A percentile compares a stretch with the other conserved stretches of the same genome.
Evolutionary conservation across 2,888 invertebrate species (phyloP).

Genomic region (Nephrotoma guestfalica): DNA sequence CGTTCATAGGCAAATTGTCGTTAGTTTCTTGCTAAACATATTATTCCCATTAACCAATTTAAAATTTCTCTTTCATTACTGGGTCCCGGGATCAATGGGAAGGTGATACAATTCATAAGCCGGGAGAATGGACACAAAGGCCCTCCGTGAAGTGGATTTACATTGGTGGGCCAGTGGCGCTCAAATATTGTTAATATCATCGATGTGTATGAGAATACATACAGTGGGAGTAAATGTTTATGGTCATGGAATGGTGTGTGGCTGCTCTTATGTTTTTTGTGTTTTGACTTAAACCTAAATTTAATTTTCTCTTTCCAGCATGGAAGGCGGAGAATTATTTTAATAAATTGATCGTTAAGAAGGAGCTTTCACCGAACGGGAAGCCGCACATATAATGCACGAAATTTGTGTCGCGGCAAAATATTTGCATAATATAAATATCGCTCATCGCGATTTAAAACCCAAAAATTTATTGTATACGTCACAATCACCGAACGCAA

Average conservation of each 20-base stretch:
- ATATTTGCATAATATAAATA: slow-evolving; percentile 84
- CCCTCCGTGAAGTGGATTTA: slow-evolving; percentile 85
- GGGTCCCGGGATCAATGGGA: slow-evolving; percentile 95
- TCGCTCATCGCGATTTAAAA: slow-evolving; percentile 95
- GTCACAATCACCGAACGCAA: slow-evolving; percentile 54
- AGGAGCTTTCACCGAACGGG: slow-evolving; percentile 92
- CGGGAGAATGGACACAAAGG: slow-evolving; percentile 67
- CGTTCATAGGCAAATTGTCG: no score
- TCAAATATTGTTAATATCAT: slow-evolving; percentile 77
- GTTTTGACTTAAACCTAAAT: slow-evolving; percentile 1
- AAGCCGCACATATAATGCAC: slow-evolving; percentile 89
- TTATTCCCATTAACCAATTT: no score
- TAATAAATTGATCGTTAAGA: slow-evolving; percentile 87
- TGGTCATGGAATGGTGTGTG: slow-evolving; percentile 95
- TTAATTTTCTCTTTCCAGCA: slow-evolving; percentile 35
- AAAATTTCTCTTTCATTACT: slow-evolving; percentile 84
- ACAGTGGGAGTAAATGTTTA: slow-evolving; percentile 78
- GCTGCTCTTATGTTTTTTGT: neutral
- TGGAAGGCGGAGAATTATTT: slow-evolving; percentile 97
- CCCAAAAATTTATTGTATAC: slow-evolving; percentile 94
- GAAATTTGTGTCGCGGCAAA: slow-evolving; percentile 92
- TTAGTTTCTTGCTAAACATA: no score
- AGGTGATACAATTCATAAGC: slow-evolving; percentile 89
- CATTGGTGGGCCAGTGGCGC: slow-evolving; percentile 88
- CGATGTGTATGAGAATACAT: slow-evolving; percentile 96